Percentiles rank a stretch among this genome's conserved stretches.
phyloP scores from a whole-genome alignment of 2,113 vertebrate genomes.

The Semicossyphus pulcher region DNA sequence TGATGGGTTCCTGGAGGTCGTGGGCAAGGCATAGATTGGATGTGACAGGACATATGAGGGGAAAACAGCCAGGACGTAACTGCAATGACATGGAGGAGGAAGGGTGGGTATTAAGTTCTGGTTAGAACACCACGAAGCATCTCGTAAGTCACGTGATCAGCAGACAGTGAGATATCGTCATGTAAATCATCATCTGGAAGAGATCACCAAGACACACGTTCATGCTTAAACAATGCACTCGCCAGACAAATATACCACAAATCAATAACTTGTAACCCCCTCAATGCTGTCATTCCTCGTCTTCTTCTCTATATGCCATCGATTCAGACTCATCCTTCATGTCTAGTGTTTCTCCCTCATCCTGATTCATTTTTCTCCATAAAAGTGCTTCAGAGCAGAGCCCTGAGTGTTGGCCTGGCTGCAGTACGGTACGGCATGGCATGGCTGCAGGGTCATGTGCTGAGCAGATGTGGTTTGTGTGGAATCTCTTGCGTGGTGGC shows the following conservation, averaged over 20 bases:
- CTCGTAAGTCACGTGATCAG: slow-evolving; percentile 51
- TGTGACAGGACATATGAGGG: slow-evolving; percentile 17
- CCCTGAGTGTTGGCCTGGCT: slow-evolving; percentile 23
- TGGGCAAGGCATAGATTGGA: slow-evolving; percentile 13
- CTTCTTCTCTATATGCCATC: slow-evolving; percentile 16
- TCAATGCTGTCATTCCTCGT: slow-evolving; percentile 28
- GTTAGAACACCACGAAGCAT: slow-evolving; percentile 33
- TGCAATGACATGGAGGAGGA: slow-evolving; percentile 30
- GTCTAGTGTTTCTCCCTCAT: slow-evolving; percentile 28
- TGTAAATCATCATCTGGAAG: slow-evolving; percentile 67
- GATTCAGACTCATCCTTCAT: slow-evolving; percentile 27
- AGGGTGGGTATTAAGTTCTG: slow-evolving; percentile 4
- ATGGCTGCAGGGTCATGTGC: slow-evolving; percentile 64
- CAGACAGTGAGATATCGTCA: slow-evolving; percentile 23
- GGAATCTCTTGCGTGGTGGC: slow-evolving; percentile 71
- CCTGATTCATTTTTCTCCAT: slow-evolving; percentile 48
- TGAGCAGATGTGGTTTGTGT: slow-evolving; percentile 73
- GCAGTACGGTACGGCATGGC: slow-evolving; percentile 40
- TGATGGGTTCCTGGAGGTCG: slow-evolving; percentile 37
- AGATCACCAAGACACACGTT: slow-evolving; percentile 43
- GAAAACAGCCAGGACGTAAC: slow-evolving; percentile 1
- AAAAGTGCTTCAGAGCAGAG: slow-evolving; percentile 29
- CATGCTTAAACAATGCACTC: slow-evolving; percentile 50
- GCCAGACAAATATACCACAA: slow-evolving; percentile 37
- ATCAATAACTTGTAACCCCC: slow-evolving; percentile 54